Percentiles rank a stretch among this genome's conserved stretches.
These are phyloP conservation scores for Muntiacus muntjak DNA, from an alignment of 2,113 vertebrate genomes.

Conservation along the genomic window DNA sequence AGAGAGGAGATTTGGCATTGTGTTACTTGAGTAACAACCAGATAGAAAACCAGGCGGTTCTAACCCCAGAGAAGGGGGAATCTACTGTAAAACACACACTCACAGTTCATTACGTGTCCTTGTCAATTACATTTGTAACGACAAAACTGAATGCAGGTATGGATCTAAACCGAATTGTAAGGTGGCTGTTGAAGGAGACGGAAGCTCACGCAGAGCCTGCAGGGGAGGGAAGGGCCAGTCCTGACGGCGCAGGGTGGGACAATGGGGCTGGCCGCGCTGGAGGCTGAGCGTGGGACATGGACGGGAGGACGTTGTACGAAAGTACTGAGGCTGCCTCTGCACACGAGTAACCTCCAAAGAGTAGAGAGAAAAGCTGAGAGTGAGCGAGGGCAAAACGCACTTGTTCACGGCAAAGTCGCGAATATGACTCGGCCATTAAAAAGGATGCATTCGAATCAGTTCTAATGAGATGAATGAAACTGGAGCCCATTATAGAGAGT, in stretches of 20 bases:
- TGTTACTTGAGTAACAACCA: neutral
- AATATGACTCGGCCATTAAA: too few species aligned
- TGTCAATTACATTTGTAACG: too few species aligned
- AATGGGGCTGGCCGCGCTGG: too few species aligned
- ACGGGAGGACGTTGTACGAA: accelerated
- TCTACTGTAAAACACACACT: neutral
- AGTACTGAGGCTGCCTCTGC: neutral
- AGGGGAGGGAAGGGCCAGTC: neutral
- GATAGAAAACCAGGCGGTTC: neutral
- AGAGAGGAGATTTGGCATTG: neutral
- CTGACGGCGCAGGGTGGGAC: accelerated
- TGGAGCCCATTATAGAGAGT: too few species aligned
- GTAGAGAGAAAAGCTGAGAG: neutral
- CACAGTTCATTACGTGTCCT: neutral
- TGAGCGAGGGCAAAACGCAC: neutral
- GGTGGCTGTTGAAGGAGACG: accelerated
- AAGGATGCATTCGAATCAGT: too few species aligned
- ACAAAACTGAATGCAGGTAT: neutral
- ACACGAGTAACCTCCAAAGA: neutral
- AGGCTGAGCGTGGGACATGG: accelerated
- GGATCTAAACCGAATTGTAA: neutral
- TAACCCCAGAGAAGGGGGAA: neutral
- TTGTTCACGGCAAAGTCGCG: neutral
- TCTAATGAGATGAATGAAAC: too few species aligned
- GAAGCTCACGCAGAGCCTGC: accelerated